Evolutionary conservation across 2,797 vertebrate species (phyloP).

Genomic region (Cyclura pinguis): DNA sequence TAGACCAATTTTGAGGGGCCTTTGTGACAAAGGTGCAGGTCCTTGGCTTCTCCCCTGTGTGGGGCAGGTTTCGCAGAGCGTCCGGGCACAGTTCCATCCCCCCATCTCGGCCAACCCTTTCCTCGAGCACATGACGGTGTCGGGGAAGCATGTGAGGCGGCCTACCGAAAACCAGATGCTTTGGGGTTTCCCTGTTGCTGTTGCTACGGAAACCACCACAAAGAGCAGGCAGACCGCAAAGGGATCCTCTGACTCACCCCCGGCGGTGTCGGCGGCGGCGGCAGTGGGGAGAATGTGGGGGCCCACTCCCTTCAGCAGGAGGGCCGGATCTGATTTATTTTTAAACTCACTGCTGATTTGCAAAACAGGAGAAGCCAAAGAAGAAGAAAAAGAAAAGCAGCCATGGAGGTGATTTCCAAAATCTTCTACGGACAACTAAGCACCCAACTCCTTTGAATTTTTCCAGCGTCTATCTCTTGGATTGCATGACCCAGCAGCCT

Average conservation of each 20-base stretch:
- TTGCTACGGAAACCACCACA: slow-evolving; percentile 24
- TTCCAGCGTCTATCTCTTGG: not conserved
- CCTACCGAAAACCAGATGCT: not conserved
- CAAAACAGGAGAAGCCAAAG: not conserved
- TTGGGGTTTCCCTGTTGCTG: slow-evolving; percentile 29
- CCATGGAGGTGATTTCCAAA: not conserved
- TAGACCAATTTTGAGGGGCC: not conserved
- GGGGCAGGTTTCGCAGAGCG: not conserved
- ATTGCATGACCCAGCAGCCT: not conserved
- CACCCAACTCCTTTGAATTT: not conserved
- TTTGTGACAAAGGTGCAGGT: too few species aligned
- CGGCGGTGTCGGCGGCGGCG: too few species aligned
- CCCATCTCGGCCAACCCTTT: not conserved
- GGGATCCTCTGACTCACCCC: not conserved
- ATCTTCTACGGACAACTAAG: too few species aligned
- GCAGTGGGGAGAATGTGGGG: too few species aligned
- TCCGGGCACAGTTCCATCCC: not conserved
- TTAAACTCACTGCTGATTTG: not conserved
- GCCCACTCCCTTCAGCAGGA: not conserved
- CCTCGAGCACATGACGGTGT: not conserved
- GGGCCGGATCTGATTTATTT: not conserved
- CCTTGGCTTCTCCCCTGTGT: not conserved
- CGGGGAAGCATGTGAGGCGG: not conserved
- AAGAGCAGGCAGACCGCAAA: not conserved
- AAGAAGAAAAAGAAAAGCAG: too few species aligned